A percentile compares a stretch with the other conserved stretches of the same genome.
Conservation (phyloP, 1,140 invertebrate genomes). For the Magallana angulata region DNA sequence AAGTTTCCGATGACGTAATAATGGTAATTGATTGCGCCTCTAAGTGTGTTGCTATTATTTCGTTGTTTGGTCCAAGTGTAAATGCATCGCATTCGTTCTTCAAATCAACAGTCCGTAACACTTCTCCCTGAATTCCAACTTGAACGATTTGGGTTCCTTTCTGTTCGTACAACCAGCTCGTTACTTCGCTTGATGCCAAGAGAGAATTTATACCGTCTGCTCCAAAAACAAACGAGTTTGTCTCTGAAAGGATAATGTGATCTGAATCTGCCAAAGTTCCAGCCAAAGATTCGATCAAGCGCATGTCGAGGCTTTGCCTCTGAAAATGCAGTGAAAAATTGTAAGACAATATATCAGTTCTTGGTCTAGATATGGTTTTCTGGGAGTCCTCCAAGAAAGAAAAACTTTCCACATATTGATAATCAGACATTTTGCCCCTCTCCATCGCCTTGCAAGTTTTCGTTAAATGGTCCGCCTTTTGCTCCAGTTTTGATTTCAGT, state of each 20-base stretch:
- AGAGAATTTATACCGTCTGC: conserved; percentile 14
- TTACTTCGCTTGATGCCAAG: not conserved
- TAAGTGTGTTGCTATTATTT: conserved; percentile 2
- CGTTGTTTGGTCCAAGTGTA: not conserved
- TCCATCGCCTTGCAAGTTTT: not conserved
- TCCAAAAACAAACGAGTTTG: not conserved
- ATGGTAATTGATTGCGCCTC: not conserved
- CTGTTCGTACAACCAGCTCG: conserved; percentile 2
- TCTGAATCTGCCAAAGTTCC: not conserved
- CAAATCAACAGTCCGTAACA: not conserved
- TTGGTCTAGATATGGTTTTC: conserved; percentile 1
- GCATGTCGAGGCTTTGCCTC: not conserved
- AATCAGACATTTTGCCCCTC: not conserved
- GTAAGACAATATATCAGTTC: not conserved
- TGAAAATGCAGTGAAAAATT: not conserved
- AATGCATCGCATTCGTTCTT: conserved; percentile 1
- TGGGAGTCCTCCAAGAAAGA: not conserved
- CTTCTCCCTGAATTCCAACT: conserved; percentile 21
- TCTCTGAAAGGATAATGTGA: not conserved
- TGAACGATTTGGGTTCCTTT: conserved; percentile 18
- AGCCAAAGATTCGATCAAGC: not conserved
- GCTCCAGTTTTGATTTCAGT: not conserved
- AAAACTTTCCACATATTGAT: not conserved
- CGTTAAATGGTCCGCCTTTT: not conserved
- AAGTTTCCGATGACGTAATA: not conserved